phyloP scores from a whole-genome alignment of 2,797 vertebrate genomes.

The Melanotaenia maccullochi region DNA sequence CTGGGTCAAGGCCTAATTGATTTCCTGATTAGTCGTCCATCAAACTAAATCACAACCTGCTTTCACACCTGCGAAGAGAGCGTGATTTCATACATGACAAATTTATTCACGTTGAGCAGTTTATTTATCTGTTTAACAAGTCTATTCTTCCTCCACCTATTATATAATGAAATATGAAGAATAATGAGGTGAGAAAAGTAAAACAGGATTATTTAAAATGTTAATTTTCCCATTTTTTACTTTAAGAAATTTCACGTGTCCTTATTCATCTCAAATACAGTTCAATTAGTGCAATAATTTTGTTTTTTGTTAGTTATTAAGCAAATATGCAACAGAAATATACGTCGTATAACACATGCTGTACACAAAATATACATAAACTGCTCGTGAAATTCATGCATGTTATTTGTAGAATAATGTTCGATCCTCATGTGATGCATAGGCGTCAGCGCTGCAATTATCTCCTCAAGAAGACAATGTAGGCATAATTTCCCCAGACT shows the following conservation, averaged over 20 bases:
- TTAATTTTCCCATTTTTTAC: slow-evolving; percentile 61
- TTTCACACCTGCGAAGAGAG: slow-evolving; percentile 76
- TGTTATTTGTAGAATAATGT: slow-evolving; percentile 71
- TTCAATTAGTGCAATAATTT: slow-evolving; percentile 74
- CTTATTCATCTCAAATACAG: slow-evolving; percentile 73
- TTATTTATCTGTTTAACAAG: slow-evolving; percentile 64
- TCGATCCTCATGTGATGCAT: slow-evolving; percentile 67
- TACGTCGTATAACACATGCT: slow-evolving; percentile 45
- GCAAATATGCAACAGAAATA: slow-evolving; percentile 66
- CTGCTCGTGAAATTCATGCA: slow-evolving; percentile 61
- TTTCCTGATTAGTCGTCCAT: slow-evolving; percentile 88
- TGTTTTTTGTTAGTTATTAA: slow-evolving; percentile 69
- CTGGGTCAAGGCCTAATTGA: slow-evolving; percentile 95
- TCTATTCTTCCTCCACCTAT: slow-evolving; percentile 41
- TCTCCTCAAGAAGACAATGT: slow-evolving; percentile 78
- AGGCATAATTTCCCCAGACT: slow-evolving; percentile 80
- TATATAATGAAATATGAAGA: slow-evolving; percentile 32
- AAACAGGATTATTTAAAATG: slow-evolving; percentile 43
- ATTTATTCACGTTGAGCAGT: slow-evolving; percentile 55
- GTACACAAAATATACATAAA: slow-evolving; percentile 62
- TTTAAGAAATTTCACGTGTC: slow-evolving; percentile 53
- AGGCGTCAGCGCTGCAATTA: slow-evolving; percentile 74
- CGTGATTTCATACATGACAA: slow-evolving; percentile 57
- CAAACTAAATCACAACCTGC: slow-evolving; percentile 84
- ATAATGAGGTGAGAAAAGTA: slow-evolving; percentile 7